Evolutionary conservation across 2,888 invertebrate species (phyloP).

Genomic region (Exocentrus adspersus): DNA sequence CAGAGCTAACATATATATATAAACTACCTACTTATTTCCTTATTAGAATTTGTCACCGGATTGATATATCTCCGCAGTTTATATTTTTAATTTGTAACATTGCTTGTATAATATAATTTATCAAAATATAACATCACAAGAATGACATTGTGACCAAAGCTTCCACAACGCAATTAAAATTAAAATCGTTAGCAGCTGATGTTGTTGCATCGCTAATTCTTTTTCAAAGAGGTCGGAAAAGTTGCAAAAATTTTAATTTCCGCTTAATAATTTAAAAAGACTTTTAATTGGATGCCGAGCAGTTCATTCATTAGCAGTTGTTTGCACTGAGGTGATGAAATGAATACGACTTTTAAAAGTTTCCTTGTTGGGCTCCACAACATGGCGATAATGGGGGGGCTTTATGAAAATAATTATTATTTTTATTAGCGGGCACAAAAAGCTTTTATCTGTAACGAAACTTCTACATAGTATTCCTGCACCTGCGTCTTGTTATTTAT

Average conservation of each 20-base stretch:
- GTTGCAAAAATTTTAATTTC: conserved; percentile 18
- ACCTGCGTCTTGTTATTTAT: too few species aligned
- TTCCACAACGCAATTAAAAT: not conserved
- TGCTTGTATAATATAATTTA: too few species aligned
- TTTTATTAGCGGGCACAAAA: too few species aligned
- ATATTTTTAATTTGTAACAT: too few species aligned
- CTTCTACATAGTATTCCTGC: too few species aligned
- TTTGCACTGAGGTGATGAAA: conserved; percentile 18
- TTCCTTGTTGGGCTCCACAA: not conserved
- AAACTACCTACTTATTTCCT: too few species aligned
- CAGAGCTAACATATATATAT: too few species aligned
- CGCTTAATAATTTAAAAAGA: conserved; percentile 16
- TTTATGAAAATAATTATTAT: not conserved
- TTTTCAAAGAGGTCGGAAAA: not conserved
- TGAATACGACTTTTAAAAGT: conserved; percentile 18
- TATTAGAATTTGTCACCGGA: too few species aligned
- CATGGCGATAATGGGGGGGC: not conserved
- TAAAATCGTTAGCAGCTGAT: not conserved
- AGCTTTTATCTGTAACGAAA: too few species aligned
- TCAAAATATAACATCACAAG: too few species aligned
- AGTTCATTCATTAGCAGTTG: conserved; percentile 26
- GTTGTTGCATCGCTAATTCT: not conserved
- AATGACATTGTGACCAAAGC: too few species aligned
- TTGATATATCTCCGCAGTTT: too few species aligned
- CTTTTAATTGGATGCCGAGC: conserved; percentile 30